phyloP scores from a whole-genome alignment of 2,797 vertebrate genomes.

The Lagodon rhomboides region DNA sequence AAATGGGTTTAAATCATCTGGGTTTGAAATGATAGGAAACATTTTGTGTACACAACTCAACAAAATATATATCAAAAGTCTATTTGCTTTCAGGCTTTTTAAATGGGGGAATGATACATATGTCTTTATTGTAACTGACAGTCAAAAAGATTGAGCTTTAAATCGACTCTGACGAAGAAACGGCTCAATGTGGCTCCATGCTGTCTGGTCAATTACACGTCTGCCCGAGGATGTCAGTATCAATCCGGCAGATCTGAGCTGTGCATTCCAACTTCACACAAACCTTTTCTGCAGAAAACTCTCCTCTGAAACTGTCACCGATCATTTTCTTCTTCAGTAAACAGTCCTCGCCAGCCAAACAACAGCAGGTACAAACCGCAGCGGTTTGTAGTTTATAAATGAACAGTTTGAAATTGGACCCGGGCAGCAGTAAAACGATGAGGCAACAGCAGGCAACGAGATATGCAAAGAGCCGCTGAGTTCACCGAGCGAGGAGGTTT shows the following conservation, averaged over 20 bases:
- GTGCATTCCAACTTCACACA: neutral
- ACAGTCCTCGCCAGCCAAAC: conserved; percentile 2
- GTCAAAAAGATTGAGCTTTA: neutral
- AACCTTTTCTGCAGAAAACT: conserved; percentile 1
- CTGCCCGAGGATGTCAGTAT: neutral
- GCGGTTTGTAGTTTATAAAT: conserved; percentile 30
- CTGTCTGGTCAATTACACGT: neutral
- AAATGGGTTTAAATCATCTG: too few species aligned
- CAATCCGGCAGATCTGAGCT: neutral
- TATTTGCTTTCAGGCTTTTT: neutral
- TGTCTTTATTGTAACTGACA: neutral
- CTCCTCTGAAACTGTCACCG: conserved; percentile 9
- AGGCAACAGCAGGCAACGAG: conserved; percentile 49
- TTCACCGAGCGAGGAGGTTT: conserved; percentile 21
- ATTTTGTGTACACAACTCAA: too few species aligned
- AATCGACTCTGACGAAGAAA: neutral
- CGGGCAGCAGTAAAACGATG: conserved; percentile 34
- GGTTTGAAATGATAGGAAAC: too few species aligned
- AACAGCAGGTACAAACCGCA: conserved; percentile 5
- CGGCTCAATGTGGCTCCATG: neutral
- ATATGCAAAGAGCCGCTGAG: conserved; percentile 23
- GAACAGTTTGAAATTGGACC: conserved; percentile 36
- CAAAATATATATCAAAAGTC: too few species aligned
- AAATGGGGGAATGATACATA: too few species aligned
- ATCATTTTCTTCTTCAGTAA: conserved; percentile 12